Evolutionary conservation across 1,140 invertebrate genomes (phyloP).

Genomic region (Chironomus striatipennis): DNA sequence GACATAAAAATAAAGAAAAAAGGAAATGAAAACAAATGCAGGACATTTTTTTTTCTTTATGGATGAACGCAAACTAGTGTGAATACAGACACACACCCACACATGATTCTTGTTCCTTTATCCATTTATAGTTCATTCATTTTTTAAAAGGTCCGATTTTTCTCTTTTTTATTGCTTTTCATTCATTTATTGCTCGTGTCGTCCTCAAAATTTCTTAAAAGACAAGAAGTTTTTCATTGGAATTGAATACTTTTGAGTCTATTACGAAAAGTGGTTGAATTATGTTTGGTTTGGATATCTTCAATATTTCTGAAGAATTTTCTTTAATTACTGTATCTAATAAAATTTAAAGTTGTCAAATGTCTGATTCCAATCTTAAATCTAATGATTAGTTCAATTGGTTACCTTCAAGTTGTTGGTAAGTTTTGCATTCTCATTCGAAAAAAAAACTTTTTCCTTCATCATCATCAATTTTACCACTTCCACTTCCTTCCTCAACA

Average conservation of each 20-base stretch:
- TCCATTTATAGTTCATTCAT: constrained; percentile 2
- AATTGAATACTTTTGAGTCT: not conserved
- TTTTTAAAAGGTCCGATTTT: not conserved
- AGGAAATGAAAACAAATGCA: not conserved
- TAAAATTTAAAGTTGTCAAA: no score
- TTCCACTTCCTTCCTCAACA: not conserved
- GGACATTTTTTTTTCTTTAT: not conserved
- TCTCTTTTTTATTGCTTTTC: constrained; percentile 4
- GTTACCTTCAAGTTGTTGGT: constrained; percentile 90
- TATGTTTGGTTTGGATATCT: not conserved
- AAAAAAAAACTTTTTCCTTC: not conserved
- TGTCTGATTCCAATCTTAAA: no score
- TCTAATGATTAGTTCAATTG: constrained; percentile 90
- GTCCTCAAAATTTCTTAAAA: not conserved
- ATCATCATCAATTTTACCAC: constrained; percentile 22
- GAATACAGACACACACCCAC: not conserved
- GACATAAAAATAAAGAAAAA: no score
- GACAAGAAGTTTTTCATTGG: not conserved
- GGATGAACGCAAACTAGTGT: no score
- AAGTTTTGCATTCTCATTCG: constrained; percentile 72
- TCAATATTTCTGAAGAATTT: not conserved
- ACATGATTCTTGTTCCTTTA: not conserved
- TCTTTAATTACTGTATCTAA: no score
- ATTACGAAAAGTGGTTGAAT: not conserved
- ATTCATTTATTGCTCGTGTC: not conserved